These are phyloP conservation scores for Parnassius glacialis DNA, from an alignment of 2,888 invertebrate species.

Conservation along the genomic window DNA sequence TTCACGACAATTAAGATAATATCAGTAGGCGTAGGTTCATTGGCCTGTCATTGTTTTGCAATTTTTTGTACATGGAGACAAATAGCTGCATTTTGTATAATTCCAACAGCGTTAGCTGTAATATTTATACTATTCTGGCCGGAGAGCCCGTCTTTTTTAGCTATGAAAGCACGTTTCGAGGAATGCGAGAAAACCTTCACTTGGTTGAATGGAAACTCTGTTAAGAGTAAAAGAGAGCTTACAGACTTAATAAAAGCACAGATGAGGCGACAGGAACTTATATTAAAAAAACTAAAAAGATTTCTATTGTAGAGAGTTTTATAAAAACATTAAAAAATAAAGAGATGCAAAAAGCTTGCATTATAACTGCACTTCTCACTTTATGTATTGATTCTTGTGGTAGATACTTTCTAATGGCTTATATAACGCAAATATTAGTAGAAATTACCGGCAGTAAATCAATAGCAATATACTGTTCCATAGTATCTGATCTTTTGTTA, in stretches of 20 bases:
- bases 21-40: slow-evolving; percentile 33
- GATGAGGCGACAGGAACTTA: slow-evolving; percentile 19
- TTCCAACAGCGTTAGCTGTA: slow-evolving; percentile 28
- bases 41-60: slow-evolving; percentile 40
- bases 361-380: slow-evolving; percentile 34
- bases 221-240: slow-evolving; percentile 35
- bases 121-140: too few species aligned
- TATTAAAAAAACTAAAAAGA: neutral
- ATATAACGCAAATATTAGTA: too few species aligned
- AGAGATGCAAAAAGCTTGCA: slow-evolving; percentile 38
- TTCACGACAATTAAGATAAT: slow-evolving; percentile 40
- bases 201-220: slow-evolving; percentile 39
- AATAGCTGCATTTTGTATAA: slow-evolving; percentile 34
- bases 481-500: too few species aligned
- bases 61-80: slow-evolving; percentile 42
- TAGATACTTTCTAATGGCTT: slow-evolving; percentile 38
- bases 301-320: slow-evolving; percentile 11
- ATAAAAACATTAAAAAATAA: slow-evolving; percentile 30
- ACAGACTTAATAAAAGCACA: slow-evolving; percentile 32
- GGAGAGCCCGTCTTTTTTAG: too few species aligned
- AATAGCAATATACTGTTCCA: too few species aligned
- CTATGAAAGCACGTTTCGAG: slow-evolving; percentile 41
- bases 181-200: slow-evolving; percentile 41
- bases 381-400: slow-evolving; percentile 40
- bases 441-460: too few species aligned